Percentiles rank a stretch among this genome's conserved stretches.
Evolutionary conservation across 2,888 invertebrate genomes (phyloP).

Genomic region (Torymus texanus): DNA sequence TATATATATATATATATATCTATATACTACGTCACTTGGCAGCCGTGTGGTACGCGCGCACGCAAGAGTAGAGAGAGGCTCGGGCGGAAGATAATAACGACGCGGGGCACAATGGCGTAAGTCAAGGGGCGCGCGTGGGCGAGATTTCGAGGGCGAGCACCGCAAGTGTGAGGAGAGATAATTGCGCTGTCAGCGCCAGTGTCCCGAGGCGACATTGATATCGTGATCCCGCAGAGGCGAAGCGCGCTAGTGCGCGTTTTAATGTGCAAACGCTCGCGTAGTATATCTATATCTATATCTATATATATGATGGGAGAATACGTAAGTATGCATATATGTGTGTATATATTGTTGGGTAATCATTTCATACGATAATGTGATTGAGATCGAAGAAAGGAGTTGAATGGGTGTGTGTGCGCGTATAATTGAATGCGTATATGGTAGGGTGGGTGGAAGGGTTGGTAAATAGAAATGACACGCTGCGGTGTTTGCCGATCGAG

Average conservation of each 20-base stretch:
- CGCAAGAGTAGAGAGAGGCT: conserved; percentile 3
- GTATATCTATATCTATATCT: too few species aligned
- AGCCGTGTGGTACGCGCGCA: not conserved
- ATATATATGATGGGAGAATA: not conserved
- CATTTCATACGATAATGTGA: conserved; percentile 46
- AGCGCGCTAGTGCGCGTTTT: not conserved
- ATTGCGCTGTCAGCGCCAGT: conserved; percentile 71
- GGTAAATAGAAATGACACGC: too few species aligned
- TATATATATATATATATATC: too few species aligned
- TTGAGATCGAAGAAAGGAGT: too few species aligned
- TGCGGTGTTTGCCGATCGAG: too few species aligned
- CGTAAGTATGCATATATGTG: not conserved
- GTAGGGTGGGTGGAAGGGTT: too few species aligned
- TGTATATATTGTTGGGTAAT: conserved; percentile 25
- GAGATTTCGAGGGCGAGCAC: conserved; percentile 57
- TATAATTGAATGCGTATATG: not conserved
- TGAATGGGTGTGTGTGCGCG: too few species aligned
- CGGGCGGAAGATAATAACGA: conserved; percentile 35
- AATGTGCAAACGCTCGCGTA: too few species aligned
- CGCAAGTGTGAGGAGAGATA: conserved; percentile 67
- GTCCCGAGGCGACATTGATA: conserved; percentile 63
- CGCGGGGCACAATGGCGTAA: not conserved
- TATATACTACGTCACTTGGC: too few species aligned
- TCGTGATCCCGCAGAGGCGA: conserved; percentile 41
- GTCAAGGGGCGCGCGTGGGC: not conserved